phyloP scores from a whole-genome alignment of 1,140 invertebrate species.

The Amphibalanus amphitrite region DNA sequence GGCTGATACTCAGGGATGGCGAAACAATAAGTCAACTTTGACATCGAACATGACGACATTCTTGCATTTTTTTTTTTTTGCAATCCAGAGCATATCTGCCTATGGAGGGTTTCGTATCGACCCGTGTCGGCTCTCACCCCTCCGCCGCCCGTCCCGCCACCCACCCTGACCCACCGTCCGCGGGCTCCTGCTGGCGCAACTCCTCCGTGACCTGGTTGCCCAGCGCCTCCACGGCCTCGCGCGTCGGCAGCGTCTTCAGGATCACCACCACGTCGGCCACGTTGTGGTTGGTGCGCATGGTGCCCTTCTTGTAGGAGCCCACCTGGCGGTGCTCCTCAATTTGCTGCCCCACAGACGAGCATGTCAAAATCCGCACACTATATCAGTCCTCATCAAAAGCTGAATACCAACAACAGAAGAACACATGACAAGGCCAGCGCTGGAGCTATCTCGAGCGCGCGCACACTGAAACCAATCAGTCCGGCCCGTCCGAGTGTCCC shows the following conservation, averaged over 20 bases:
- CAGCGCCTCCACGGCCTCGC: conserved; percentile 79
- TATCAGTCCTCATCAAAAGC: neutral
- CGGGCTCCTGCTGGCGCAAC: conserved; percentile 39
- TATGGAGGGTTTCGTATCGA: too few relatives aligned
- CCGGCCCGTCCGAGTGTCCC: too few relatives aligned
- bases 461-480: too few relatives aligned
- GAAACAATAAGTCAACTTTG: too few relatives aligned
- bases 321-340: conserved; percentile 89
- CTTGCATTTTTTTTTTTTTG: too few relatives aligned
- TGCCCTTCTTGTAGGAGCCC: conserved; percentile 95
- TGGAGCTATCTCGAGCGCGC: too few relatives aligned
- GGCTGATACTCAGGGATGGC: too few relatives aligned
- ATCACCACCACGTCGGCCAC: conserved; percentile 94
- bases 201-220: conserved; percentile 76
- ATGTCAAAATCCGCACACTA: conserved; percentile 10
- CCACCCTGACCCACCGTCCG: conserved; percentile 30
- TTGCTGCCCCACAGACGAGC: conserved; percentile 43
- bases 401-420: neutral
- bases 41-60: too few relatives aligned
- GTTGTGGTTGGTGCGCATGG: conserved; percentile 87
- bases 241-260: conserved; percentile 91
- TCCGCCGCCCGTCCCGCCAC: too few relatives aligned
- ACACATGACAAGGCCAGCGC: too few relatives aligned
- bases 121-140: too few relatives aligned
- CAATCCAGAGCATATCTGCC: too few relatives aligned